phyloP scores from a whole-genome alignment of 2,888 invertebrate genomes.

The Andrena trimmerana region DNA sequence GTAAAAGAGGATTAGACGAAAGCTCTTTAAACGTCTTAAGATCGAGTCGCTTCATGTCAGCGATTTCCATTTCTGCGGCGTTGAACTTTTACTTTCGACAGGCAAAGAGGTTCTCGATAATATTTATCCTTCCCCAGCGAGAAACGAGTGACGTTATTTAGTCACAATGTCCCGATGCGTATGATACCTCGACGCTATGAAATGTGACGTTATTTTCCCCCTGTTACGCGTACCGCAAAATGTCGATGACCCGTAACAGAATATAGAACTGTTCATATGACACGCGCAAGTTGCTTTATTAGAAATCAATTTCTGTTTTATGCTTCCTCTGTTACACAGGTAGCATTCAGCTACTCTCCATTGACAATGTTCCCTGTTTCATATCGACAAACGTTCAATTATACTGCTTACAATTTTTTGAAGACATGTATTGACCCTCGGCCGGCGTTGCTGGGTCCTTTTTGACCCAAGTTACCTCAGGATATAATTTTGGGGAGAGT shows the following conservation, averaged over 20 bases:
- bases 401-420: too few species aligned
- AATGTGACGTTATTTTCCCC: not conserved
- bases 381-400: not conserved
- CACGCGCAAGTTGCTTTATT: not conserved
- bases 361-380: not conserved
- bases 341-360: not conserved
- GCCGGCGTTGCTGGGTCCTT: too few species aligned
- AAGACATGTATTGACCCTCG: too few species aligned
- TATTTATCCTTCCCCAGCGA: not conserved
- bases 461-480: too few species aligned
- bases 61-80: slow-evolving; percentile 18
- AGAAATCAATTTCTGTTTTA: not conserved
- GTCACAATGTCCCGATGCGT: not conserved
- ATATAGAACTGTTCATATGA: not conserved
- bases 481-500: too few species aligned
- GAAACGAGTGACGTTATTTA: not conserved
- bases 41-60: slow-evolving; percentile 9
- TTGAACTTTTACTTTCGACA: slow-evolving; percentile 10
- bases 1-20: slow-evolving; percentile 55
- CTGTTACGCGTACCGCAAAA: not conserved
- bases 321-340: not conserved
- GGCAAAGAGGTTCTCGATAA: not conserved
- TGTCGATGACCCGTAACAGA: not conserved
- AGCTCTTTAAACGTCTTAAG: slow-evolving; percentile 41
- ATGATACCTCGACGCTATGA: too few species aligned